Evolutionary conservation across 2,888 invertebrate species (phyloP).

Genomic region (Heliconius aoede): DNA sequence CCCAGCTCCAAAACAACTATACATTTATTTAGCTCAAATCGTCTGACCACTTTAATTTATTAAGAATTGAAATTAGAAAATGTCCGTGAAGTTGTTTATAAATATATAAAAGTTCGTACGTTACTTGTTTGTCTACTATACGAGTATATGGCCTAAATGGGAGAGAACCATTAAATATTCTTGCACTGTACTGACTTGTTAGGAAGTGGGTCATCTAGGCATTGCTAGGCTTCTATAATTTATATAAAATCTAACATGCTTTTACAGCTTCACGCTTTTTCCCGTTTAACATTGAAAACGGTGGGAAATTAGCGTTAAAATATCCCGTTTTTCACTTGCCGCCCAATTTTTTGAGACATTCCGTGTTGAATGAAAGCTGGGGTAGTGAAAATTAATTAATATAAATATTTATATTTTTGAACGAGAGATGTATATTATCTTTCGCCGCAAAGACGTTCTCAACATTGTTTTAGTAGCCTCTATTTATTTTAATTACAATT

Average conservation of each 20-base stretch:
- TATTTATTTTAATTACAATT: background rate
- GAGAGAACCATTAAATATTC: conserved; percentile 1
- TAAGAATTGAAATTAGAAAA: background rate
- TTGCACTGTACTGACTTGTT: background rate
- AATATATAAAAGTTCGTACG: background rate
- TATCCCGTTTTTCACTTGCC: no score
- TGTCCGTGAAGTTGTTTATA: background rate
- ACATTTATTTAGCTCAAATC: no score
- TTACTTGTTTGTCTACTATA: background rate
- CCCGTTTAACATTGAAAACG: no score
- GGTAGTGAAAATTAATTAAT: no score
- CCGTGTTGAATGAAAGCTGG: no score
- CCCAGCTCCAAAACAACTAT: no score
- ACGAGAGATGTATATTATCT: no score
- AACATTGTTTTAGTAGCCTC: background rate
- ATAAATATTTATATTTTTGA: no score
- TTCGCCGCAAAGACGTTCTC: no score
- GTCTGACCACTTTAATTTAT: background rate
- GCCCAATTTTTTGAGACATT: no score
- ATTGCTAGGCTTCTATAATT: background rate
- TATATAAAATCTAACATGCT: background rate
- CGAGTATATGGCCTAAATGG: background rate
- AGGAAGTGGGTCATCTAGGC: conserved; percentile 9
- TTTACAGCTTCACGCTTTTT: no score
- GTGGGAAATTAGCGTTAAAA: no score